phyloP scores from a whole-genome alignment of 2,113 vertebrate genomes.

The Lutjanus erythropterus region DNA sequence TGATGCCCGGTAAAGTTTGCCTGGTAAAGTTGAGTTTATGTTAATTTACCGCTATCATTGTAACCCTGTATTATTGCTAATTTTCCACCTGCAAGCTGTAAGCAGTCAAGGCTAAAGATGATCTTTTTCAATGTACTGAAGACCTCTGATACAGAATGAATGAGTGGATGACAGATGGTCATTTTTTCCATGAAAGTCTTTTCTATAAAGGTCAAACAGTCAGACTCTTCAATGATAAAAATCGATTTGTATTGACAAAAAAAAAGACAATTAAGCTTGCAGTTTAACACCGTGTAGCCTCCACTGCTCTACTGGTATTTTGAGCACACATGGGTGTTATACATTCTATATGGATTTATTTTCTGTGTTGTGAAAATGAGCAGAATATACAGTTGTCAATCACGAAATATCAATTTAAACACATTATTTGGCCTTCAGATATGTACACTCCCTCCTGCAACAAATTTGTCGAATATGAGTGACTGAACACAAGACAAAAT shows the following conservation, averaged over 20 bases:
- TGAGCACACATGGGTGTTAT: background rate
- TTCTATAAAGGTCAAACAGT: background rate
- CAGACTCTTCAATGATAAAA: background rate
- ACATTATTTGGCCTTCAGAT: conserved; percentile 32
- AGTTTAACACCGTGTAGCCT: background rate
- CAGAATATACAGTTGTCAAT: conserved; percentile 22
- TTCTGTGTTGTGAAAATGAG: background rate
- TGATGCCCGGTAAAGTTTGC: too few relatives aligned
- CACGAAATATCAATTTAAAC: background rate
- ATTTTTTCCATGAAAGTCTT: background rate
- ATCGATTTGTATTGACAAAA: background rate
- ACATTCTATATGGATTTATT: background rate
- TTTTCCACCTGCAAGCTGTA: background rate
- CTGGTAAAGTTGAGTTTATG: too few relatives aligned
- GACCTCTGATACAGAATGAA: background rate
- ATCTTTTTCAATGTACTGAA: background rate
- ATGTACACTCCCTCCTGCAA: conserved; percentile 16
- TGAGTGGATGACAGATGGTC: background rate
- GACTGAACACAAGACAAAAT: conserved; percentile 44
- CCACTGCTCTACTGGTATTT: background rate
- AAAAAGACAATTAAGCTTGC: background rate
- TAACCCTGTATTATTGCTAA: background rate
- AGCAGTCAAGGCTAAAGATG: background rate
- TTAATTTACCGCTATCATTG: too few relatives aligned
- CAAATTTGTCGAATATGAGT: conserved; percentile 42